phyloP scores from a whole-genome alignment of 37 sponge, comb jelly and placozoan genomes.

The Halichondria panicea region DNA sequence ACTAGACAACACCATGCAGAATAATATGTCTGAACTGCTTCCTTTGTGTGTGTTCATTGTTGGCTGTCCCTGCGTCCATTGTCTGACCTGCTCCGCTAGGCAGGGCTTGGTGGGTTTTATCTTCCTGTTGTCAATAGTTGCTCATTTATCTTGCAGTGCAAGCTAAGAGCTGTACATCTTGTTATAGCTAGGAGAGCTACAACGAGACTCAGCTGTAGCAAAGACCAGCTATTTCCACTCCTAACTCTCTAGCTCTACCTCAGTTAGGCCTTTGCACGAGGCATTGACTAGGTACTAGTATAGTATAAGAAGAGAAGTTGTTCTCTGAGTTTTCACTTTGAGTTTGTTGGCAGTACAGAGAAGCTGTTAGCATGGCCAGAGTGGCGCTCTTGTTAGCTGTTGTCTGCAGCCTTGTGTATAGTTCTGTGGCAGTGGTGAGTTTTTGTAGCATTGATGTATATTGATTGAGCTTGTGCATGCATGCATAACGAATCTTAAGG shows the following conservation, averaged over 20 bases:
- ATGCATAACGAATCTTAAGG: not conserved
- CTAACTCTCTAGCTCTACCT: not conserved
- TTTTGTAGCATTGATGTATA: not conserved
- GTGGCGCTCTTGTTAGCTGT: not conserved
- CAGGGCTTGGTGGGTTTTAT: not conserved
- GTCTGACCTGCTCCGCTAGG: no score
- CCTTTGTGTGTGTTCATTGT: no score
- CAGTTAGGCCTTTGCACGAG: constrained; percentile 20
- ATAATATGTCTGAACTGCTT: no score
- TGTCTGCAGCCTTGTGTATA: not conserved
- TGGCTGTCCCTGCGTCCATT: no score
- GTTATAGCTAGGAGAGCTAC: no score
- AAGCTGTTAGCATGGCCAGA: constrained; percentile 18
- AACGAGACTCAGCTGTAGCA: no score
- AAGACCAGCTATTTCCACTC: not conserved
- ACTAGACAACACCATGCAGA: no score
- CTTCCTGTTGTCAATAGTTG: not conserved
- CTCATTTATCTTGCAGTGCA: not conserved
- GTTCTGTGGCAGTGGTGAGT: constrained; percentile 46
- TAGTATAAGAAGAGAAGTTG: not conserved
- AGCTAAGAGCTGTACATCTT: no score
- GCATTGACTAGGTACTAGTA: constrained; percentile 27
- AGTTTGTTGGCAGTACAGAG: constrained; percentile 7
- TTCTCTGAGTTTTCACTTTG: not conserved
- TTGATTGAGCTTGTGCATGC: not conserved